Base-by-base conservation (phyloP, 2,888 invertebrate species). In the Brachypterus glaber region DNA sequence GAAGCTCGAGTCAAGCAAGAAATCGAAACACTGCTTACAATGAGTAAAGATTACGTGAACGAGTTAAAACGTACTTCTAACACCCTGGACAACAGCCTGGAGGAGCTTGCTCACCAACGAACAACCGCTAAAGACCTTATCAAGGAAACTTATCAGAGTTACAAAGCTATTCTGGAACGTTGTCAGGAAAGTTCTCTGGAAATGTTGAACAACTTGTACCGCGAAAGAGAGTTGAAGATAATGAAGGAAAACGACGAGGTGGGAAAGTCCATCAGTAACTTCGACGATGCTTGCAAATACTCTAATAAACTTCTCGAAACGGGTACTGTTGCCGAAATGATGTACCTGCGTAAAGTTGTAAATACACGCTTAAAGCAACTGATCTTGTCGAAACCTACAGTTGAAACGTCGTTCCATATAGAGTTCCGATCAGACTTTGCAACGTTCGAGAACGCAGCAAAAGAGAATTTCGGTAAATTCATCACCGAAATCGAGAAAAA, bases 271-370 rank as follows among this genome's bases (percentile, higher is more conserved):
- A 80, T 85, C 45, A 84, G 82, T 45, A 81, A 84, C 53, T 80
- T 92, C 44, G 86, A 89, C 55, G 85, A 87, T 57, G 90, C 90
- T 7, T 85, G 85, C 57, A 81, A 82, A 53, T 93, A 90, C 59
- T 82, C 90, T 0, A 74, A 80, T 11, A 77, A 86, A 49, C 74
- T 92, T 31, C 67, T 91, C 40, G 82, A 85, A 46, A 79, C 84
- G 56, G 90, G 90, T 16, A 90, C 88, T 59, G 82, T 83, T 16
- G 77, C 82, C 3, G 90, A 91, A 67, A 80, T 90, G 52, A 76
- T 91, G 46, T 77, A 86, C 59, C 69, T 92, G 60, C 85, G 86
- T 64, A 82, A 83, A 57, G 70, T 82, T 13, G 85, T 91, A 14
- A 73, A 77, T 30, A 73, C 77, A 12, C 90, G 90, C 59, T 74